Evolutionary conservation across 2,797 vertebrate genomes (phyloP).

Genomic region (Acomys russatus): DNA sequence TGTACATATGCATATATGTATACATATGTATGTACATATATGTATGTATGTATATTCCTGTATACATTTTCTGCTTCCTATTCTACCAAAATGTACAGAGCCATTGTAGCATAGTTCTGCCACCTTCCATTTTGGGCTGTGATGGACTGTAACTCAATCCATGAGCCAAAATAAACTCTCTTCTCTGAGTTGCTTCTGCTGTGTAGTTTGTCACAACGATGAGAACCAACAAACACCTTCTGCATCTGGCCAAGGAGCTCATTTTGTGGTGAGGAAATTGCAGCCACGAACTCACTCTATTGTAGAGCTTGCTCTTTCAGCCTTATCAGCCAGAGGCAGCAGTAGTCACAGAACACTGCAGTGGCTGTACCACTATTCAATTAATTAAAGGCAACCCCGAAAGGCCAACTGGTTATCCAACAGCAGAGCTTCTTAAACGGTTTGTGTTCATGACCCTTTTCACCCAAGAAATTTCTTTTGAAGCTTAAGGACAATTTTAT

Average conservation of each 20-base stretch:
- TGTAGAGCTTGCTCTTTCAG: not conserved
- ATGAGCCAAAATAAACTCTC: not conserved
- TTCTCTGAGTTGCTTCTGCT: not conserved
- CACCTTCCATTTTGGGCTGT: too few relatives aligned
- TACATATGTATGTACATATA: too few relatives aligned
- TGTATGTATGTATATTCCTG: too few relatives aligned
- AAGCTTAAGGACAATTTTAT: too few relatives aligned
- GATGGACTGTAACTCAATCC: not conserved
- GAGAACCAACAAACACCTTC: not conserved
- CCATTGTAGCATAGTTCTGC: not conserved
- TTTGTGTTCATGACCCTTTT: not conserved
- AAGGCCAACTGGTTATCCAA: not conserved
- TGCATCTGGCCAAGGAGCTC: not conserved
- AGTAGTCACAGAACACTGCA: not conserved
- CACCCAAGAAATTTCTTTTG: not conserved
- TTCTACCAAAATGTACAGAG: not conserved
- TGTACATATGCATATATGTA: too few relatives aligned
- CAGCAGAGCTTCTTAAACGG: not conserved
- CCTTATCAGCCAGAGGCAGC: slow-evolving; percentile 8
- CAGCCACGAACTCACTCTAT: not conserved
- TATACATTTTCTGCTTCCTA: not conserved
- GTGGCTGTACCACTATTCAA: not conserved
- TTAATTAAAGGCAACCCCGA: not conserved
- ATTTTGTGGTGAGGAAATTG: not conserved
- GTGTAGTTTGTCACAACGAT: not conserved